These are phyloP conservation scores for Calyptommatus sinebrachiatus DNA, from an alignment of 2,113 vertebrate genomes.

Conservation along the genomic window DNA sequence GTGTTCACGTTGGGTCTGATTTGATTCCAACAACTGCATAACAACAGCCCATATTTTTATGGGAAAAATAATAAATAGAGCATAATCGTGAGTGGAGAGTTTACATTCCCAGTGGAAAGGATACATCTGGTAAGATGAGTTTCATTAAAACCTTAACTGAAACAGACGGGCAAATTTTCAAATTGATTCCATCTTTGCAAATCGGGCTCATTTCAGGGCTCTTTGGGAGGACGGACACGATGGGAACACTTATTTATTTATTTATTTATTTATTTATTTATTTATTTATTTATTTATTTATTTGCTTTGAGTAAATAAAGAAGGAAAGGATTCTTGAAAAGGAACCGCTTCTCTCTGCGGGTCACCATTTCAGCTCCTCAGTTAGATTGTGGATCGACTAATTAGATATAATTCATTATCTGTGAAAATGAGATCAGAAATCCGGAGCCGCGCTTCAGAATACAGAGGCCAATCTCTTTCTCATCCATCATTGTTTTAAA, in stretches of 20 bases:
- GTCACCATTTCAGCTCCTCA: constrained; percentile 90
- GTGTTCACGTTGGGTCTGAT: constrained; percentile 16
- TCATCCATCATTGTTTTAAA: constrained; percentile 98
- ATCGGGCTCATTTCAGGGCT: not conserved
- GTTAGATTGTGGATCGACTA: constrained; percentile 93
- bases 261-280: constrained; percentile 15
- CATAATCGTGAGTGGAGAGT: constrained; percentile 43
- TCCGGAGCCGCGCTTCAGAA: constrained; percentile 92
- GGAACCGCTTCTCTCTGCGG: constrained; percentile 64
- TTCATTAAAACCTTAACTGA: constrained; percentile 55
- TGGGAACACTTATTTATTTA: constrained; percentile 35
- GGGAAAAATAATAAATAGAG: constrained; percentile 52
- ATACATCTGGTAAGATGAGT: constrained; percentile 65
- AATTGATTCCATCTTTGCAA: constrained; percentile 60
- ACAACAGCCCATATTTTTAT: constrained; percentile 40
- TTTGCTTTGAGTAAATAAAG: constrained; percentile 49
- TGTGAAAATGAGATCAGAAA: constrained; percentile 92
- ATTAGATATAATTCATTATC: constrained; percentile 99
- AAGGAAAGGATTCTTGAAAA: constrained; percentile 34
- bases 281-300: no score
- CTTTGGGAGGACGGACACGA: constrained; percentile 27
- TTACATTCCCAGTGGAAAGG: constrained; percentile 63
- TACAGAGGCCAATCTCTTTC: constrained; percentile 78
- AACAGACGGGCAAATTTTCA: constrained; percentile 51
- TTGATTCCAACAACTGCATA: constrained; percentile 35